These are phyloP conservation scores for Nephrotoma guestfalica DNA, from an alignment of 2,888 invertebrate genomes.

Conservation along the genomic window DNA sequence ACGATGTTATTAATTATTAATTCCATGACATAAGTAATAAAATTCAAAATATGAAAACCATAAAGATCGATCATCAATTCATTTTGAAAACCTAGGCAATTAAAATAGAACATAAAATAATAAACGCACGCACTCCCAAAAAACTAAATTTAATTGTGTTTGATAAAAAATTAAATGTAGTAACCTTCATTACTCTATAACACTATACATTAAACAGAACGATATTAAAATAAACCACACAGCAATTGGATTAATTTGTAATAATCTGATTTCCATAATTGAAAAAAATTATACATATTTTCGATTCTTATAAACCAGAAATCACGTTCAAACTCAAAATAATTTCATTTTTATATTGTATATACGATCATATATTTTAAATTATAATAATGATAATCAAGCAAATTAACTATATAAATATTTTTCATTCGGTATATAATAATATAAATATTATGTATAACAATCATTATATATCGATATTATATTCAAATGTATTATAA, in stretches of 20 bases:
- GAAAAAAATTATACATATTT: not conserved
- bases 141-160: not conserved
- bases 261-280: not conserved
- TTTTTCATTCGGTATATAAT: not conserved
- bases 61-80: not conserved
- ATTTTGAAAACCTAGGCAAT: not conserved
- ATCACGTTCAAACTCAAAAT: not conserved
- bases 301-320: not conserved
- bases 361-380: not conserved
- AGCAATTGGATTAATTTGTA: not conserved
- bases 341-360: not conserved
- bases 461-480: conserved; percentile 5
- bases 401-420: not conserved
- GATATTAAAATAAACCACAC: not conserved
- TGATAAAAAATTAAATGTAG: not conserved
- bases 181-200: not conserved
- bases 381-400: not conserved
- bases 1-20: not conserved
- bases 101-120: not conserved
- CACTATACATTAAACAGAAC: not conserved
- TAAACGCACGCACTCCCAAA: not conserved
- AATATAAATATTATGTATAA: not conserved
- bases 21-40: not conserved
- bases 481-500: conserved; percentile 3
- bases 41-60: not conserved